phyloP scores from a whole-genome alignment of 2,797 vertebrate species.

The Chromobotia macracanthus region DNA sequence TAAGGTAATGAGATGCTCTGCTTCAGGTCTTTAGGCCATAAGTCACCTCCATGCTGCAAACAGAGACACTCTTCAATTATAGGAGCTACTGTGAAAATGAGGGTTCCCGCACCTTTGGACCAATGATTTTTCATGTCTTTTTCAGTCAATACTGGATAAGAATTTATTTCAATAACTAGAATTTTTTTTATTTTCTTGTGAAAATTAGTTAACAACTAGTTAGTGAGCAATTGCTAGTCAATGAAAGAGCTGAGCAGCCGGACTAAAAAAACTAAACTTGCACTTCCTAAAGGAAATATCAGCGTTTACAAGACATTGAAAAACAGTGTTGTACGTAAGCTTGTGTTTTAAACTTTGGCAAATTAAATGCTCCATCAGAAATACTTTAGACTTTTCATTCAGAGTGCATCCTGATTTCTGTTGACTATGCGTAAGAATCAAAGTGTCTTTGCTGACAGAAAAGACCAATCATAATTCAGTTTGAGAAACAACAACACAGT shows the following conservation, averaged over 20 bases:
- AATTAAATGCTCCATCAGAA: not conserved
- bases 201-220: too few relatives aligned
- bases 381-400: too few relatives aligned
- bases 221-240: not conserved
- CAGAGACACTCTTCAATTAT: not conserved
- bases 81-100: not conserved
- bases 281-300: not conserved
- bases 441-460: not conserved
- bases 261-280: not conserved
- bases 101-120: not conserved
- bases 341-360: not conserved
- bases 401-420: too few relatives aligned
- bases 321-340: not conserved
- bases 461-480: not conserved
- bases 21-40: constrained; percentile 74
- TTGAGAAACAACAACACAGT: not conserved
- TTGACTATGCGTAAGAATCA: not conserved
- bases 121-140: not conserved
- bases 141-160: not conserved
- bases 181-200: not conserved
- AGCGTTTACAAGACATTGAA: not conserved
- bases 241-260: not conserved
- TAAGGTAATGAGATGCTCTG: constrained; percentile 74
- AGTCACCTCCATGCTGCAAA: constrained; percentile 80
- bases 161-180: not conserved